phyloP scores from a whole-genome alignment of 2,888 invertebrate species.

The Meloe dianella region DNA sequence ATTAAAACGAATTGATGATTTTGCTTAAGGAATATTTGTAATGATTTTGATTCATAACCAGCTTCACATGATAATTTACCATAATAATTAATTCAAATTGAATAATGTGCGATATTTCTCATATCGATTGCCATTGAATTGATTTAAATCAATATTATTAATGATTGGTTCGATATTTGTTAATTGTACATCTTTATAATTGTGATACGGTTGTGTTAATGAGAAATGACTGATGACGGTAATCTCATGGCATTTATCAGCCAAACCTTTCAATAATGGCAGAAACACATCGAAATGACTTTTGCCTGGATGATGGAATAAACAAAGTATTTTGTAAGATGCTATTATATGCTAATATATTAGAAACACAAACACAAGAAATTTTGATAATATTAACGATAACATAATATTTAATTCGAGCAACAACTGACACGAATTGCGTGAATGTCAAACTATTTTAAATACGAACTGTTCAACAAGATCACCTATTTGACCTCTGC shows the following conservation, averaged over 20 bases:
- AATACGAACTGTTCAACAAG: not conserved
- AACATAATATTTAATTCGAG: not conserved
- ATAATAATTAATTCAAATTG: slow-evolving; percentile 16
- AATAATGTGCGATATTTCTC: slow-evolving; percentile 26
- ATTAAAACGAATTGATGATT: slow-evolving; percentile 69
- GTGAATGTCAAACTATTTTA: not conserved
- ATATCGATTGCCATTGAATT: slow-evolving; percentile 16
- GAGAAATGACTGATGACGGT: slow-evolving; percentile 74
- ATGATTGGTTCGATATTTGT: not conserved
- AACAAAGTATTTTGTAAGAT: slow-evolving; percentile 65
- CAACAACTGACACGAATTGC: not conserved
- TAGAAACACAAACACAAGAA: slow-evolving; percentile 44
- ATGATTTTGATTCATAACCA: slow-evolving; percentile 47
- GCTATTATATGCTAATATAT: slow-evolving; percentile 17
- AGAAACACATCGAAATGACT: slow-evolving; percentile 73
- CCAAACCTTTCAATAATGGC: slow-evolving; percentile 66
- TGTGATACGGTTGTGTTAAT: not conserved
- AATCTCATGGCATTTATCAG: slow-evolving; percentile 67
- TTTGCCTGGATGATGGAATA: slow-evolving; percentile 71
- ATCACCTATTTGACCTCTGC: not conserved
- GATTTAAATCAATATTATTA: not conserved
- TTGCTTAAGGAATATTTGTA: slow-evolving; percentile 53
- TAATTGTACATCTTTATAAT: not conserved
- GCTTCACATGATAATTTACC: slow-evolving; percentile 29
- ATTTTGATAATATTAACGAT: not conserved